Conservation (phyloP, 2,888 invertebrate genomes). For the Cataglyphis cursor region DNA sequence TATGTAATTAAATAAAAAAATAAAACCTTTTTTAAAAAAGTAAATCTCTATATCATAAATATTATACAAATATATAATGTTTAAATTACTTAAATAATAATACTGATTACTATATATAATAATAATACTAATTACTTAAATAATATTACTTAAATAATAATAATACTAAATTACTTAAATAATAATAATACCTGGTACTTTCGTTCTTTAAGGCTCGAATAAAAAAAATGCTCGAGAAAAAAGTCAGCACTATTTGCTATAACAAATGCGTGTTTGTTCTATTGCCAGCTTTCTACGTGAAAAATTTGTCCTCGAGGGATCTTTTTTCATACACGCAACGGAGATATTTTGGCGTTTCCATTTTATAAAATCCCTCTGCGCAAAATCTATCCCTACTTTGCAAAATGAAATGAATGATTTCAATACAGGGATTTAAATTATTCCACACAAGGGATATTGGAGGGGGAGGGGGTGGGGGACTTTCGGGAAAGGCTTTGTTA, state of each 20-base stretch:
- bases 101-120: too few relatives aligned
- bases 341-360: not conserved
- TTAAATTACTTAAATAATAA: not conserved
- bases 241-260: not conserved
- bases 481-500: conserved; percentile 8
- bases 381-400: too few relatives aligned
- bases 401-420: conserved; percentile 14
- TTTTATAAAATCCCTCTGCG: not conserved
- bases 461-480: too few relatives aligned
- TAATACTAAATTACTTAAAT: not conserved
- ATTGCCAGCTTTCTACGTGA: not conserved
- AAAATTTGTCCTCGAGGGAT: not conserved
- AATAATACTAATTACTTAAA: too few relatives aligned
- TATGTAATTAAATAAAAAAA: too few relatives aligned
- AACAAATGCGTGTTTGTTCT: conserved; percentile 14
- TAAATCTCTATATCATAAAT: not conserved
- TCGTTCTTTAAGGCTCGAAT: not conserved
- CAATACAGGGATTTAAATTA: conserved; percentile 4
- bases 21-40: too few relatives aligned
- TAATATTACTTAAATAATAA: not conserved
- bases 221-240: not conserved
- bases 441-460: not conserved
- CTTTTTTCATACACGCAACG: not conserved
- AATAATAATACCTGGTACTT: not conserved
- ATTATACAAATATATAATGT: not conserved